These are phyloP conservation scores for Azemiops feae DNA, from an alignment of 2,113 vertebrate genomes.

Conservation along the genomic window DNA sequence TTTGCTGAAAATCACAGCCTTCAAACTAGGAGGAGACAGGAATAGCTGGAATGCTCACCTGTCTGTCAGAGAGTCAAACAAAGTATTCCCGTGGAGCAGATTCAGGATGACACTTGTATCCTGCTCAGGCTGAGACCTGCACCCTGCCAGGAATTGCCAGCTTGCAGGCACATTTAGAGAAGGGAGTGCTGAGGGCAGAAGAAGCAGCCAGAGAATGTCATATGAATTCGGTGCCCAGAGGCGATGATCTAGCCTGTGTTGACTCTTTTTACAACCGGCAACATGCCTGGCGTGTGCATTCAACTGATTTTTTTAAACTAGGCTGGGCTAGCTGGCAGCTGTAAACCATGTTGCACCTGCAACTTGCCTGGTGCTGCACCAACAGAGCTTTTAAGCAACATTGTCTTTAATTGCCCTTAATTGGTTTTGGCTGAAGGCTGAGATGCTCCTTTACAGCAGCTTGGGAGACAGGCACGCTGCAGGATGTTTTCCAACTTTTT, in stretches of 20 bases:
- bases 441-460: background rate
- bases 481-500: background rate
- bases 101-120: constrained; percentile 1
- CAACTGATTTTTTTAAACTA: constrained; percentile 10
- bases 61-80: constrained; percentile 2
- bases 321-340: constrained; percentile 18
- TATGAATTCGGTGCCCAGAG: constrained; percentile 26
- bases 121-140: constrained; percentile 27
- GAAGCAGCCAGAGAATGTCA: background rate
- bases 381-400: background rate
- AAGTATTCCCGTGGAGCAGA: constrained; percentile 1
- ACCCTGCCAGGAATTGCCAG: background rate
- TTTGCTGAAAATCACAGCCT: background rate
- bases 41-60: constrained; percentile 41
- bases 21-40: background rate
- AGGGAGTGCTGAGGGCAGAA: constrained; percentile 17
- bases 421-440: constrained; percentile 18
- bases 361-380: background rate
- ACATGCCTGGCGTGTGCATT: constrained; percentile 41
- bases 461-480: background rate
- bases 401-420: constrained; percentile 38
- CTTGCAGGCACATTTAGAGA: background rate
- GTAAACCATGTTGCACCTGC: constrained; percentile 36
- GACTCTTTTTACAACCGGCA: constrained; percentile 33
- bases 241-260: constrained; percentile 4